Evolutionary conservation across 1,140 invertebrate genomes (phyloP), one percentile per base, ranked within the genome.

Genomic region (Reticulitermes speratus): DNA sequence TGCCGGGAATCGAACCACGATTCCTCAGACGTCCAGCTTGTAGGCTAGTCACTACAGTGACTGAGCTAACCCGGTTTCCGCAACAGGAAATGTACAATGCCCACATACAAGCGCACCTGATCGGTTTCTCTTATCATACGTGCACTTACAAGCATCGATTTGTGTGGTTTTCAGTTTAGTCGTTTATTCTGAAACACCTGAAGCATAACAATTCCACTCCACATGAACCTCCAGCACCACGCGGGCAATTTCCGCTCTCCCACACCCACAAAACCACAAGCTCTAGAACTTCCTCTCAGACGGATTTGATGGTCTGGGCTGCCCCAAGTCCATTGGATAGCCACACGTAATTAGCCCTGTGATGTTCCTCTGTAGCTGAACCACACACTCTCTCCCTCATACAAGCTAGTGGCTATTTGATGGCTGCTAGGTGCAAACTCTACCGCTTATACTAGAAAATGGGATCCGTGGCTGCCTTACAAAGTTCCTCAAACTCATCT

Each of bases 371-470:
- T 75, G 65, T 30, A 75, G 25, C 65, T 30, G 25, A 75, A 75
- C 65, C 65, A 75, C 65, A 75, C 9, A 8, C 65, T 9, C 65
- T 12, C 65, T 30, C 65, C 25, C 8, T 30, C 65, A 25, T 16
- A 75, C 65, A 75, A 30, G 65, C 65, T 75, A 30, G 65, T 75
- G 65, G 65, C 65, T 75, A 75, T 75, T 75, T 75, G 65, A 75
- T 75, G 65, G 65, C n/a, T 75, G 65, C 65, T 75, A 75, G 65
- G 65, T 75, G 65, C 65, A 75, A 75, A 75, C 65, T 75, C 65
- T 30, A 14, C 25, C 65, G 65, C 65, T 75, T 75, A 75, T 75
- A 6, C n/a, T 30, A 16, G 65, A 75, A 75, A 75, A 75, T 75
- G 65, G 9, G 25, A 75, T 30, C 65, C 65, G 65, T 14, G 65